A percentile compares a stretch with the other conserved stretches of the same genome.
phyloP scores from a whole-genome alignment of 2,888 invertebrate genomes.

The Diadegma fenestrale region DNA sequence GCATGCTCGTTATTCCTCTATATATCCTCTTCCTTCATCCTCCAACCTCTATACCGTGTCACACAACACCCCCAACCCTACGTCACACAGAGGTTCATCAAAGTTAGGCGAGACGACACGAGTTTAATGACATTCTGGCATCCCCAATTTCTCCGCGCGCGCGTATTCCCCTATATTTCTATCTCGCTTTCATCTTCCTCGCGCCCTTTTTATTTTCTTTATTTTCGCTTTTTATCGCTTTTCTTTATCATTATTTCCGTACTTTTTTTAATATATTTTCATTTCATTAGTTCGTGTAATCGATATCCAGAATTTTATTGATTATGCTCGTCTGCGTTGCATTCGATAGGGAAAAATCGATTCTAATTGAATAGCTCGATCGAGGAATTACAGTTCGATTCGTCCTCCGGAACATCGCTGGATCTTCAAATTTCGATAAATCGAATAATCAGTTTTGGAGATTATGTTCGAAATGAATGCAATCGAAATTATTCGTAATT shows the following conservation, averaged over 20 bases:
- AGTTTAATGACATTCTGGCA: constrained; percentile 57
- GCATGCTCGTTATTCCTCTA: constrained; percentile 33
- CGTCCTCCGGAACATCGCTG: neutral
- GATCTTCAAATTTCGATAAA: neutral
- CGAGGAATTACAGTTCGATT: neutral
- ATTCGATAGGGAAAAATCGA: neutral
- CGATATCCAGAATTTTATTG: neutral
- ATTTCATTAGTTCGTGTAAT: neutral
- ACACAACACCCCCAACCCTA: constrained; percentile 31
- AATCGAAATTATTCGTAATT: neutral
- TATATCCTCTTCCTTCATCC: neutral
- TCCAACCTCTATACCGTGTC: constrained; percentile 9
- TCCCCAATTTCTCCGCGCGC: neutral
- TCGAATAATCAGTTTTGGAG: neutral
- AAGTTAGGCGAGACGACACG: constrained; percentile 52
- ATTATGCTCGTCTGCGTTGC: neutral
- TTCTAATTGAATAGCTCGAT: neutral
- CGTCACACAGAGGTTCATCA: constrained; percentile 58
- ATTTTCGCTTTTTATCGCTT: neutral
- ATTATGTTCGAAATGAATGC: neutral
- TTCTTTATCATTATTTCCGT: neutral
- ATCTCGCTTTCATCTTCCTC: neutral
- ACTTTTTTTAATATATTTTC: no score
- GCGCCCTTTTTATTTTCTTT: no score
- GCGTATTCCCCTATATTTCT: neutral